A percentile compares a stretch with the other conserved stretches of the same genome.
Conservation (phyloP, 2,888 invertebrate genomes). For the Dysmachus trigonus region DNA sequence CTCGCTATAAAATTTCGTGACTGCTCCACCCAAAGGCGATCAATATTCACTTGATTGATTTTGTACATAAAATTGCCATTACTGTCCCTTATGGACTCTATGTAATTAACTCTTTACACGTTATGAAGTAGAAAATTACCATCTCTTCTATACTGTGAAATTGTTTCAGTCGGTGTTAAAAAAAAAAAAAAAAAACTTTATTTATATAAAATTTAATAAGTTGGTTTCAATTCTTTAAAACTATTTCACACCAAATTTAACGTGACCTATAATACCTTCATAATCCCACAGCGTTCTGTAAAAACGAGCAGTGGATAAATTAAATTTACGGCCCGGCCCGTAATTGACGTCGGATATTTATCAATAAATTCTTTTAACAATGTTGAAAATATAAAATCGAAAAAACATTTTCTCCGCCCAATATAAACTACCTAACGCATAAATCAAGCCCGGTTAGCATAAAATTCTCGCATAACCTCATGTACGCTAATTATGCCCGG, state of each 20-base stretch:
- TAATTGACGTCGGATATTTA: slow-evolving; percentile 7
- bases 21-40: neutral
- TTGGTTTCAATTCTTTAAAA: neutral
- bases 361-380: slow-evolving; percentile 29
- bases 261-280: neutral
- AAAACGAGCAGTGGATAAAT: neutral
- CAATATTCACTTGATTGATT: neutral
- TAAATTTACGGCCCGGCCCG: neutral
- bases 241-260: neutral
- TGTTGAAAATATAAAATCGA: neutral
- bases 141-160: neutral
- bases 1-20: neutral
- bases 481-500: neutral
- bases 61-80: neutral
- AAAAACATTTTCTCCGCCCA: neutral
- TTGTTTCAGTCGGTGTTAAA: neutral
- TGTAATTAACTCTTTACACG: neutral
- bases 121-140: neutral
- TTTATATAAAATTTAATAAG: neutral
- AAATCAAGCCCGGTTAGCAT: neutral
- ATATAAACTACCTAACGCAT: neutral
- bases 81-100: neutral
- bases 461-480: neutral
- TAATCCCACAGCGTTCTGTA: neutral
- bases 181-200: neutral